Percentiles rank a stretch among this genome's conserved stretches.
These are phyloP conservation scores for Tetanocera ferruginea DNA, from an alignment of 2,888 invertebrate genomes.

Conservation along the genomic window DNA sequence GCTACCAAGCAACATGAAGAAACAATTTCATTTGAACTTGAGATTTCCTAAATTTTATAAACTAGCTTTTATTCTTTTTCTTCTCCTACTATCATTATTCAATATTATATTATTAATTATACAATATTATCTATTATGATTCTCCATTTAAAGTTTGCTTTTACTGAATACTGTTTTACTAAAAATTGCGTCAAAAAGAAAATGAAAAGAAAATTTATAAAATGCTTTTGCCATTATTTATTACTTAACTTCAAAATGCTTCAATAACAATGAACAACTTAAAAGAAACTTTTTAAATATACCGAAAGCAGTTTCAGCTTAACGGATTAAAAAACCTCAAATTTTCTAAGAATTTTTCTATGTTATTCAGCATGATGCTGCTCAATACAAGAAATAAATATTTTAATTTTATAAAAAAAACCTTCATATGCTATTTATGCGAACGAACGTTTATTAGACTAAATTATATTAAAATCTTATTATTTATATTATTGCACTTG, in stretches of 20 bases:
- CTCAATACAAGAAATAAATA: too few relatives aligned
- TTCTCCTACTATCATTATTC: background rate
- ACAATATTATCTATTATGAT: background rate
- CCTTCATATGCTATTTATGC: too few relatives aligned
- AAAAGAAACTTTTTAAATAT: background rate
- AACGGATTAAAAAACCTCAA: too few relatives aligned
- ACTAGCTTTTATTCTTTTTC: background rate
- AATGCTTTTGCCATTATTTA: background rate
- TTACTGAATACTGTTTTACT: background rate
- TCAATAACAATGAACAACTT: background rate
- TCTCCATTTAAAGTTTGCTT: conserved; percentile 23
- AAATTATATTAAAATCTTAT: too few relatives aligned
- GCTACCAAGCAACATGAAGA: background rate
- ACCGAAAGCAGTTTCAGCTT: too few relatives aligned
- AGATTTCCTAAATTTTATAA: conserved; percentile 9
- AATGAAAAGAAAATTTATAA: background rate
- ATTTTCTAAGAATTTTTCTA: too few relatives aligned
- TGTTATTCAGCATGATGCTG: too few relatives aligned
- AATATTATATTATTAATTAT: conserved; percentile 1
- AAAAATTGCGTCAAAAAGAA: background rate
- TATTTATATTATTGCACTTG: too few relatives aligned
- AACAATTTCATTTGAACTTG: background rate
- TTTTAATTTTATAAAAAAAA: too few relatives aligned
- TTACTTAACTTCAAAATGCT: background rate
- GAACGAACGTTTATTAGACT: too few relatives aligned